Evolutionary conservation across 2,888 invertebrate genomes (phyloP).

Genomic region (Hololepta plana): DNA sequence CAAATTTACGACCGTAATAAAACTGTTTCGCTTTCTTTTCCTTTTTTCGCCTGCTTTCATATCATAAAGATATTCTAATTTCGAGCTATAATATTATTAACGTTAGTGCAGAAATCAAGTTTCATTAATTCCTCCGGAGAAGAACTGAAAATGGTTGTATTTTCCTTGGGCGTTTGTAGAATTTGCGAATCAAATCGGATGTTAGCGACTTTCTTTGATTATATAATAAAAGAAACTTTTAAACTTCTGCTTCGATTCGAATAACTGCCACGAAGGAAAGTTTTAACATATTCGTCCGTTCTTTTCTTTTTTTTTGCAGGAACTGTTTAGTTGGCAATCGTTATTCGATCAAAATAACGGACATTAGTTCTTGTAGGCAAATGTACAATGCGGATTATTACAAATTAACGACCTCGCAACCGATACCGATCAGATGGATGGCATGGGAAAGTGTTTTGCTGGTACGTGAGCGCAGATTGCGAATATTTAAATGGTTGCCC

Average conservation of each 20-base stretch:
- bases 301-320: slow-evolving; percentile 30
- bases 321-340: slow-evolving; percentile 68
- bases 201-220: slow-evolving; percentile 2
- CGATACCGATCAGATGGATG: slow-evolving; percentile 74
- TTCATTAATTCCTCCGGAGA: too few species aligned
- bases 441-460: slow-evolving; percentile 67
- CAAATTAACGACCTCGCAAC: slow-evolving; percentile 42
- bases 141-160: too few species aligned
- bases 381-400: slow-evolving; percentile 64
- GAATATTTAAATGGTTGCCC: neutral
- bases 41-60: too few species aligned
- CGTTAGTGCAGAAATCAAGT: too few species aligned
- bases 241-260: too few species aligned
- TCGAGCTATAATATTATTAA: too few species aligned
- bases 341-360: slow-evolving; percentile 54
- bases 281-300: slow-evolving; percentile 8
- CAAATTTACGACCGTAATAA: too few species aligned
- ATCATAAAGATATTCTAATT: too few species aligned
- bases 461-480: slow-evolving; percentile 31
- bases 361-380: slow-evolving; percentile 53
- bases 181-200: slow-evolving; percentile 3
- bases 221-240: too few species aligned
- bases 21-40: too few species aligned
- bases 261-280: slow-evolving; percentile 5
- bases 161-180: too few species aligned